These are phyloP conservation scores for Alauda arvensis DNA, from an alignment of 2,797 vertebrate genomes.

Conservation along the genomic window DNA sequence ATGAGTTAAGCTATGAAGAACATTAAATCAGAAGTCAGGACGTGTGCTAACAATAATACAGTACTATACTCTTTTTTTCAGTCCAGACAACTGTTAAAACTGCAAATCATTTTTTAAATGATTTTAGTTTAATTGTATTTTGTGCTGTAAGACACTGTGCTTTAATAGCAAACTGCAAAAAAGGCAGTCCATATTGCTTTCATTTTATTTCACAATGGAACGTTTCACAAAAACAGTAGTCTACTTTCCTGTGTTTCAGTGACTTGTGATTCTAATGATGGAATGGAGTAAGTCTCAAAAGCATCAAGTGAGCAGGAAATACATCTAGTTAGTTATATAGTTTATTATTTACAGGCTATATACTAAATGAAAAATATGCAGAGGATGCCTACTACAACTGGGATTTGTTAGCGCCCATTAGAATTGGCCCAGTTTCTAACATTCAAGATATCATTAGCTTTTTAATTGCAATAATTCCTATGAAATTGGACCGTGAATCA, in stretches of 20 bases:
- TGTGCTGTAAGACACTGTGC: constrained; percentile 71
- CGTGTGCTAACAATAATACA: constrained; percentile 55
- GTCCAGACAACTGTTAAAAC: constrained; percentile 50
- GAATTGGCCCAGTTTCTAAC: constrained; percentile 61
- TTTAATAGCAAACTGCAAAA: constrained; percentile 63
- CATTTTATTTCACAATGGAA: constrained; percentile 63
- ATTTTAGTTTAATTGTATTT: constrained; percentile 52
- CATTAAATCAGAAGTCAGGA: constrained; percentile 47
- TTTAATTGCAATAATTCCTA: constrained; percentile 20
- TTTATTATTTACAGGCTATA: constrained; percentile 64
- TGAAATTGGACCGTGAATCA: constrained; percentile 56
- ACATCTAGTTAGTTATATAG: constrained; percentile 58
- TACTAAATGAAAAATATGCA: constrained; percentile 52
- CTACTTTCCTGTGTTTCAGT: constrained; percentile 64
- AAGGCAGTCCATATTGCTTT: constrained; percentile 65
- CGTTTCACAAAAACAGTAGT: constrained; percentile 69
- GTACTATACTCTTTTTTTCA: constrained; percentile 47
- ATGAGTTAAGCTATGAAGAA: constrained; percentile 62
- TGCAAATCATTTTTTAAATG: constrained; percentile 47
- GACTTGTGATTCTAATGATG: constrained; percentile 63
- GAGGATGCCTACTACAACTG: constrained; percentile 42
- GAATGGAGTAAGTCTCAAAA: constrained; percentile 74
- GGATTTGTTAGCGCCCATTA: constrained; percentile 51
- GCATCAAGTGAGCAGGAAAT: constrained; percentile 69
- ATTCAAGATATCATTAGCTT: constrained; percentile 38